These are phyloP conservation scores for Scaptomyza graminum DNA, from an alignment of 1,140 invertebrate species.

Conservation along the genomic window DNA sequence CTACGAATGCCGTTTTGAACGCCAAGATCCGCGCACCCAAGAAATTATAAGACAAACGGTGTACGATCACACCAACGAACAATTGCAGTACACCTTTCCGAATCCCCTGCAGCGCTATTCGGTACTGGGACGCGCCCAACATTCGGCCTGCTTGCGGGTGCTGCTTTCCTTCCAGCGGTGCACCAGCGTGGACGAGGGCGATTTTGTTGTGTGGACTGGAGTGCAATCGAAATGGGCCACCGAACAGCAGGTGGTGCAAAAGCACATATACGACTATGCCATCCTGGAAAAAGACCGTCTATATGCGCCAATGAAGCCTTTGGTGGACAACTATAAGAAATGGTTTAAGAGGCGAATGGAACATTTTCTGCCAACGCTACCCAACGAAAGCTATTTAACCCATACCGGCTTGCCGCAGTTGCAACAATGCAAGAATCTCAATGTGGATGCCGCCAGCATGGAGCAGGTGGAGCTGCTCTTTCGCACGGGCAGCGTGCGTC, in stretches of 20 bases:
- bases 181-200: conserved; percentile 17
- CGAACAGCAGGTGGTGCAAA: conserved; percentile 53
- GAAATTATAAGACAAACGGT: conserved; percentile 1
- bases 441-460: conserved; percentile 35
- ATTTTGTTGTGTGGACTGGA: conserved; percentile 47
- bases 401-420: conserved; percentile 57
- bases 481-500: conserved; percentile 34
- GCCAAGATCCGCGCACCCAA: conserved; percentile 55
- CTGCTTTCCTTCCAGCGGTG: conserved; percentile 44
- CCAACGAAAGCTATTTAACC: conserved; percentile 41
- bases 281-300: conserved; percentile 32
- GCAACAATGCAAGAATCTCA: conserved; percentile 48
- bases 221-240: conserved; percentile 44
- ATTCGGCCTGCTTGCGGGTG: conserved; percentile 57
- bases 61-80: conserved; percentile 31
- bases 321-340: conserved; percentile 39
- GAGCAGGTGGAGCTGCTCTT: conserved; percentile 42
- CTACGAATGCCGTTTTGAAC: conserved; percentile 10
- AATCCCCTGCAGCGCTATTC: conserved; percentile 36
- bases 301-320: conserved; percentile 47
- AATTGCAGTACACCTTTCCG: conserved; percentile 31
- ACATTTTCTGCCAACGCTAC: conserved; percentile 7
- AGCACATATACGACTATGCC: conserved; percentile 46
- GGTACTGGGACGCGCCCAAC: conserved; percentile 31
- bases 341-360: conserved; percentile 37